Evolutionary conservation across 2,113 vertebrate species (phyloP).

Genomic region (Centropristis striata): DNA sequence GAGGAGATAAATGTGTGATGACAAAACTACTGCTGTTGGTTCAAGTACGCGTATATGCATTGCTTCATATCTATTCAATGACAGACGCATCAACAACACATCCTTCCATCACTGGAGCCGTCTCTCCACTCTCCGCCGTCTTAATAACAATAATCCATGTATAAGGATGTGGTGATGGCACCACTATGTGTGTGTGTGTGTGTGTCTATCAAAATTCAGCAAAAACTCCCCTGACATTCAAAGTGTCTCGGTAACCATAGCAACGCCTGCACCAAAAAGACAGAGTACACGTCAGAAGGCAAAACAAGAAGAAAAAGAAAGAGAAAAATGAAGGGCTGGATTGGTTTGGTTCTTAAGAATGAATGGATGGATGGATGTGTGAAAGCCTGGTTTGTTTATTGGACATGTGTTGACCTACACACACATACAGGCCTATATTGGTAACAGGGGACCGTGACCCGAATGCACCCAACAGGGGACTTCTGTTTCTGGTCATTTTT

Average conservation of each 20-base stretch:
- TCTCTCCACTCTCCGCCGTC: neutral
- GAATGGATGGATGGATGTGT: constrained; percentile 30
- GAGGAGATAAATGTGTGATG: constrained; percentile 62
- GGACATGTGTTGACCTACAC: constrained; percentile 25
- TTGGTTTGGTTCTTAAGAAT: constrained; percentile 31
- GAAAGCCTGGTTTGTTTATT: constrained; percentile 42
- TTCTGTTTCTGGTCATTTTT: no score
- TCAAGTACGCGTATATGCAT: constrained; percentile 22
- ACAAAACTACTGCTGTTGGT: constrained; percentile 30
- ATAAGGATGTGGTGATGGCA: constrained; percentile 14
- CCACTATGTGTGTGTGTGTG: neutral
- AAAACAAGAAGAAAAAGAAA: neutral
- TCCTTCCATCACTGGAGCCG: constrained; percentile 8
- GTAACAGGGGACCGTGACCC: no score
- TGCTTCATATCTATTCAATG: constrained; percentile 15
- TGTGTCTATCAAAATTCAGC: constrained; percentile 47
- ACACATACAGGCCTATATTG: neutral
- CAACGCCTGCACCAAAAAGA: constrained; percentile 44
- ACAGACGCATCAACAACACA: neutral
- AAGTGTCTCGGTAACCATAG: constrained; percentile 69
- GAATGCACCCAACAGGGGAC: no score
- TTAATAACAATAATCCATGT: constrained; percentile 45
- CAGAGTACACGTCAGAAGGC: neutral
- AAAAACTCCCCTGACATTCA: constrained; percentile 46
- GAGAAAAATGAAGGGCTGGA: constrained; percentile 27